phyloP scores from a whole-genome alignment of 2,888 invertebrate genomes.

The Amblyteles armatorius region DNA sequence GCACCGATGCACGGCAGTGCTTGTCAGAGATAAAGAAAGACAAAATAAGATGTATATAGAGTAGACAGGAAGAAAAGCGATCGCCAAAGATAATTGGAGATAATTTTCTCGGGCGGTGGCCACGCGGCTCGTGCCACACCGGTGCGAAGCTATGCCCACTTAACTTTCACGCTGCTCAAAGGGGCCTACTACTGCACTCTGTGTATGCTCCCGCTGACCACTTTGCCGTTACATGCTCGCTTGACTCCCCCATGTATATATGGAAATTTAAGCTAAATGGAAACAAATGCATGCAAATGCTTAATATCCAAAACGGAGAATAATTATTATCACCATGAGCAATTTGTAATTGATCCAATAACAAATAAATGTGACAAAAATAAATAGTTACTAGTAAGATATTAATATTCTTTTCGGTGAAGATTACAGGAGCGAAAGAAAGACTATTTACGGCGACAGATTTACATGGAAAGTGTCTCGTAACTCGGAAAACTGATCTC shows the following conservation, averaged over 20 bases:
- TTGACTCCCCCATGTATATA: slow-evolving; percentile 77
- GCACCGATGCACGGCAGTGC: slow-evolving; percentile 23
- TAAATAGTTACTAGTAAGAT: neutral
- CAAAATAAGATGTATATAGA: slow-evolving; percentile 29
- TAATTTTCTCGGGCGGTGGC: slow-evolving; percentile 79
- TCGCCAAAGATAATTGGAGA: slow-evolving; percentile 79
- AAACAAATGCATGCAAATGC: slow-evolving; percentile 36
- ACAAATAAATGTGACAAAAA: neutral
- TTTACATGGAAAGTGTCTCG: slow-evolving; percentile 41
- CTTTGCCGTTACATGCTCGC: slow-evolving; percentile 80
- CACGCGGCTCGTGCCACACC: slow-evolving; percentile 76
- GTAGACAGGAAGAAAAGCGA: slow-evolving; percentile 61
- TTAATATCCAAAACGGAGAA: neutral
- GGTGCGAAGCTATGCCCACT: slow-evolving; percentile 76
- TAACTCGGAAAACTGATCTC: slow-evolving; percentile 59
- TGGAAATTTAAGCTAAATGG: slow-evolving; percentile 70
- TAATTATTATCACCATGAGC: no score
- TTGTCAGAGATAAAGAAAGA: slow-evolving; percentile 8
- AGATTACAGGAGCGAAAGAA: slow-evolving; percentile 4
- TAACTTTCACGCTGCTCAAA: slow-evolving; percentile 79
- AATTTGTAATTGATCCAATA: neutral
- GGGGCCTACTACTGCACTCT: slow-evolving; percentile 33
- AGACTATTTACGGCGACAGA: slow-evolving; percentile 14
- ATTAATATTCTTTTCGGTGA: neutral
- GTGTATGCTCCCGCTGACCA: slow-evolving; percentile 70